A percentile compares a stretch with the other conserved stretches of the same genome.
Evolutionary conservation across 2,888 invertebrate genomes (phyloP).

Genomic region (Aspidapion aeneum): DNA sequence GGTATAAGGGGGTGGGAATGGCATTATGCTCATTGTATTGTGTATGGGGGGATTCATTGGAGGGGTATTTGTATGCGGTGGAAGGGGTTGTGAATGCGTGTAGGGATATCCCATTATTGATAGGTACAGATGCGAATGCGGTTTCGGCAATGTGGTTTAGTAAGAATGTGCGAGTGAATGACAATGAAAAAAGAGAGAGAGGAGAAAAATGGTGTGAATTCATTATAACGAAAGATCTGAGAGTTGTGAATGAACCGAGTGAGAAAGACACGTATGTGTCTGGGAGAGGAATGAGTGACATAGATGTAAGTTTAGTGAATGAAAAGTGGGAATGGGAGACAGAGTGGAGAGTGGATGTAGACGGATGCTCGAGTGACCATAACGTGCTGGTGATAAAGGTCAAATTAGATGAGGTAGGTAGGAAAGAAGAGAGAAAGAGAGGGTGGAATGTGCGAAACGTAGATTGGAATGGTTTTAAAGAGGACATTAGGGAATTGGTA

Average conservation of each 20-base stretch:
- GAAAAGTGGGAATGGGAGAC: neutral
- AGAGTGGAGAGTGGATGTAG: neutral
- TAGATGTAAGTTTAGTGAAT: neutral
- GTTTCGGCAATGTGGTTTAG: too few species aligned
- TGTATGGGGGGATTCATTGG: too few species aligned
- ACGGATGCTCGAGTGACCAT: neutral
- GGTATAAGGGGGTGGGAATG: too few species aligned
- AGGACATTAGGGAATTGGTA: neutral
- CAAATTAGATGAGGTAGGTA: neutral
- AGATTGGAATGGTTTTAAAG: neutral
- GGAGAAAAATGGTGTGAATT: too few species aligned
- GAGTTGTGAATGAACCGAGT: neutral
- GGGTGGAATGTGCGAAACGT: neutral
- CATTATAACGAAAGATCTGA: neutral
- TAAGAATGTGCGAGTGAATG: too few species aligned
- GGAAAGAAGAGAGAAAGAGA: neutral
- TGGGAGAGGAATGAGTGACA: neutral
- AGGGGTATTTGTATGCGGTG: too few species aligned
- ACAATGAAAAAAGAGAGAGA: too few species aligned
- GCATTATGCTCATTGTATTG: too few species aligned
- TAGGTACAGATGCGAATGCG: too few species aligned
- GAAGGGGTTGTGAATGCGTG: too few species aligned
- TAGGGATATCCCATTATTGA: too few species aligned
- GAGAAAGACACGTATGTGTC: neutral
- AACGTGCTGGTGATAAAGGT: too few species aligned